These are phyloP conservation scores for Pandemis heparana DNA, from an alignment of 2,888 invertebrate genomes.

Conservation along the genomic window DNA sequence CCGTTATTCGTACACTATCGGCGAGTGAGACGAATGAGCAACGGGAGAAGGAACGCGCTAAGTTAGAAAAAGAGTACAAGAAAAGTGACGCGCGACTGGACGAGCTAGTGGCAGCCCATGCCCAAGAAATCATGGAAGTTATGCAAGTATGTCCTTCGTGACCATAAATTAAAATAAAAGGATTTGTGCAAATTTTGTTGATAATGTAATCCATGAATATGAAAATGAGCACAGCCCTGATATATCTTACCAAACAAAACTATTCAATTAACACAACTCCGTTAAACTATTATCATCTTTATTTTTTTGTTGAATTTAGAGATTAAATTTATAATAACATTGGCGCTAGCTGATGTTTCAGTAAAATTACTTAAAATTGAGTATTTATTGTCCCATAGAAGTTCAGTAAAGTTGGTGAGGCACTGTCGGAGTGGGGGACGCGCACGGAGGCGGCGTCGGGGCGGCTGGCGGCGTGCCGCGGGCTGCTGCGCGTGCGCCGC, in stretches of 20 bases:
- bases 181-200: neutral
- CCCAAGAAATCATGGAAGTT: constrained; percentile 94
- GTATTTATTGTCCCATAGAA: constrained; percentile 56
- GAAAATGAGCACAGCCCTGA: too few relatives aligned
- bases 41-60: constrained; percentile 95
- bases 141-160: constrained; percentile 83
- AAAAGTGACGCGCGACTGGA: constrained; percentile 95
- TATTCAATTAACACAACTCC: too few relatives aligned
- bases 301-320: too few relatives aligned
- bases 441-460: constrained; percentile 75
- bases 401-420: constrained; percentile 71
- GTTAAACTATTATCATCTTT: too few relatives aligned
- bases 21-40: constrained; percentile 98
- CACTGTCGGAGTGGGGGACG: constrained; percentile 72
- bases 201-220: neutral
- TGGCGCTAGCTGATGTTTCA: neutral
- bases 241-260: too few relatives aligned
- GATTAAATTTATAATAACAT: too few relatives aligned
- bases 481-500: constrained; percentile 93
- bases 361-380: neutral
- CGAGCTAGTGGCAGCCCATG: constrained; percentile 94
- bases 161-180: neutral
- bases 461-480: constrained; percentile 74
- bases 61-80: constrained; percentile 97
- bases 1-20: constrained; percentile 97